Conservation (phyloP, 2,797 vertebrate genomes). For the Phrynocephalus guinanensis region DNA sequence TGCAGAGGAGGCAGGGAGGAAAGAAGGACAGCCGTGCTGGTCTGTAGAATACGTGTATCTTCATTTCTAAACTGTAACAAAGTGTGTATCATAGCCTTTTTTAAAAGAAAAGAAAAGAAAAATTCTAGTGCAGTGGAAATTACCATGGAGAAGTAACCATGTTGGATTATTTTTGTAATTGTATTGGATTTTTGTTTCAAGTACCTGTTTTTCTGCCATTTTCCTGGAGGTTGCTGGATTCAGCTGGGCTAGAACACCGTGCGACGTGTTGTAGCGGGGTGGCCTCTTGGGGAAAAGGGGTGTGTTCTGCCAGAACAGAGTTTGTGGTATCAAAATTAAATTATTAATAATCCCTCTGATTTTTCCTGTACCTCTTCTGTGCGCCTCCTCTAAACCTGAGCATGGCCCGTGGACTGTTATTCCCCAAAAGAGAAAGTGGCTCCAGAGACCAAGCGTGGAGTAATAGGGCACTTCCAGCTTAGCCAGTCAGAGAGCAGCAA, state of each 20-base stretch:
- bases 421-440: not conserved
- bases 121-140: slow-evolving; percentile 37
- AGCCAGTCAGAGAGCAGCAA: not conserved
- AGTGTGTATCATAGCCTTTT: slow-evolving; percentile 52
- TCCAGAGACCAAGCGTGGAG: not conserved
- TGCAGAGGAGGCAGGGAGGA: not conserved
- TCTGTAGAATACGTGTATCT: slow-evolving; percentile 23
- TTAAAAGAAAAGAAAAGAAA: slow-evolving; percentile 3
- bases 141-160: slow-evolving; percentile 49
- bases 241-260: not conserved
- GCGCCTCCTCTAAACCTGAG: not conserved
- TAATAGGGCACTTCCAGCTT: rapidly evolving
- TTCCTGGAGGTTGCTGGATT: slow-evolving; percentile 15
- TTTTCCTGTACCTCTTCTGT: not conserved
- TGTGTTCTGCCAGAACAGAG: slow-evolving; percentile 38
- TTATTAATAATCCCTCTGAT: slow-evolving; percentile 28
- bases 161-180: slow-evolving; percentile 50
- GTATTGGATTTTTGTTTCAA: slow-evolving; percentile 40
- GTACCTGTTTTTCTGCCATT: slow-evolving; percentile 29
- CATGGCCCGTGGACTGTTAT: not conserved
- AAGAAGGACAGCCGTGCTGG: not conserved
- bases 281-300: not conserved
- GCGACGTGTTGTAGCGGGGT: not conserved
- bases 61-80: slow-evolving; percentile 37
- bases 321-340: slow-evolving; percentile 48